phyloP scores from a whole-genome alignment of 2,113 vertebrate species.

The Triplophysa rosa region DNA sequence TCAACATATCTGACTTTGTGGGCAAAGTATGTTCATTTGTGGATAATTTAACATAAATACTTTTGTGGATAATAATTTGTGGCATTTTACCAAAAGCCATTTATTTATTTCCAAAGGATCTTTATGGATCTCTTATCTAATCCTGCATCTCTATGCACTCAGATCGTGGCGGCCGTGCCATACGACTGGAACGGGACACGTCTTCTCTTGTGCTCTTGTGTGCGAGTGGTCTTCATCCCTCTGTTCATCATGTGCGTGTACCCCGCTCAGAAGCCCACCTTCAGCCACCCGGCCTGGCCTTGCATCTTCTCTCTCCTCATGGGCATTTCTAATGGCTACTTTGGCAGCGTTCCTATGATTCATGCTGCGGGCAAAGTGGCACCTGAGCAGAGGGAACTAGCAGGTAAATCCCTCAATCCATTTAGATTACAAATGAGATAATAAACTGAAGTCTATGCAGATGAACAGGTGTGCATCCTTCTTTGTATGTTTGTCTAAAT shows the following conservation, averaged over 20 bases:
- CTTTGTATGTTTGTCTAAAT: neutral
- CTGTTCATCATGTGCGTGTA: conserved; percentile 97
- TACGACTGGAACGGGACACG: conserved; percentile 88
- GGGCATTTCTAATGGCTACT: conserved; percentile 96
- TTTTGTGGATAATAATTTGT: neutral
- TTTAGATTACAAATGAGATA: neutral
- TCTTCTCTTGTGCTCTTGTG: conserved; percentile 88
- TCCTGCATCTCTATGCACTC: neutral
- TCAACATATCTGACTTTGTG: conserved; percentile 97
- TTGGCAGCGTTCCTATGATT: conserved; percentile 97
- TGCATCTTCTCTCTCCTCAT: conserved; percentile 96
- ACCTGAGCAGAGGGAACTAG: conserved; percentile 90
- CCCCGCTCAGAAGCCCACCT: conserved; percentile 79
- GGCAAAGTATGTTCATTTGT: conserved; percentile 83
- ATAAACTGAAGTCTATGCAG: neutral
- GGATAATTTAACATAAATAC: neutral
- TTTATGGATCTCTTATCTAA: neutral
- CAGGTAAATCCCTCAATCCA: conserved; percentile 75
- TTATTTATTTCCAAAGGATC: no score
- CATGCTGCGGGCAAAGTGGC: conserved; percentile 90
- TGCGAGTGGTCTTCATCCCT: conserved; percentile 92
- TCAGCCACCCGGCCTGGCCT: conserved; percentile 94
- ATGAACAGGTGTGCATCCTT: neutral
- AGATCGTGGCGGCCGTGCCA: conserved; percentile 95
- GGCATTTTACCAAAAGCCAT: no score